A percentile compares a stretch with the other conserved stretches of the same genome.
Conservation (phyloP, 2,113 vertebrate genomes). For the zebrafish (Danio rerio) region GRCz12tu NC_133186.1:42034501-42035000, state of each 20-base stretch:
- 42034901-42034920: conserved; percentile 40
- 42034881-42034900: conserved; percentile 52
- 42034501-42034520: conserved; percentile 80
- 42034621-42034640: conserved; percentile 13
- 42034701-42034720: conserved; percentile 26
- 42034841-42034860: conserved; percentile 60
- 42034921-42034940: conserved; percentile 23
- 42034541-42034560: conserved; percentile 56
- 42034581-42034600: background rate
- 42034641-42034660: background rate
- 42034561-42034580: conserved; percentile 10
- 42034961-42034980: conserved; percentile 59
- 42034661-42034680: conserved; percentile 33
- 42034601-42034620: conserved; percentile 21
- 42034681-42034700: conserved; percentile 28
- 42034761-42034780: conserved; percentile 53
- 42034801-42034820: conserved; percentile 58
- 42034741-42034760: conserved; percentile 48
- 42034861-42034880: conserved; percentile 58
- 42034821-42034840: conserved; percentile 55
- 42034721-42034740: conserved; percentile 41
- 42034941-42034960: conserved; percentile 52
- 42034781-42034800: conserved; percentile 55
- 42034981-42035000: conserved; percentile 31
- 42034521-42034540: conserved; percentile 71